A percentile compares a stretch with the other conserved stretches of the same genome.
phyloP scores from a whole-genome alignment of 2,113 vertebrate genomes.

The Columbina picui region DNA sequence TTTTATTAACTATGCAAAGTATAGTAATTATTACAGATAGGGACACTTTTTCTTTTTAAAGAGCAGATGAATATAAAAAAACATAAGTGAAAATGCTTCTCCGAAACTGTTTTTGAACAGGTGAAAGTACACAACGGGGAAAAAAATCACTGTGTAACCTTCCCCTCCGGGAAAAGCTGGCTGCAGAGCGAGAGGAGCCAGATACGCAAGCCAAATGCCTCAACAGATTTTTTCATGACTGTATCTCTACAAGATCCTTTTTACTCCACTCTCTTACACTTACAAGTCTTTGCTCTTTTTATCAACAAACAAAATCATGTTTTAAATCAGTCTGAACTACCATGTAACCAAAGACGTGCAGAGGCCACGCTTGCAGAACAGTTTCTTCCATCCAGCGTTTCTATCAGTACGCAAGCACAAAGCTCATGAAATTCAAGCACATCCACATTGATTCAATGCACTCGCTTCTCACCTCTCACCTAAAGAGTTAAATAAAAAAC shows the following conservation, averaged over 20 bases:
- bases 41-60: not conserved
- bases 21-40: constrained; percentile 2
- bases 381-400: not conserved
- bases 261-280: not conserved
- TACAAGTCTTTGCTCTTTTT: not conserved
- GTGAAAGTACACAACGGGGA: not conserved
- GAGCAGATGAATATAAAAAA: not conserved
- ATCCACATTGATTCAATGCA: not conserved
- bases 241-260: not conserved
- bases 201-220: not conserved
- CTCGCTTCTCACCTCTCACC: not conserved
- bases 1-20: constrained; percentile 37
- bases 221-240: not conserved
- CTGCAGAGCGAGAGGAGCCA: not conserved
- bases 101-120: not conserved
- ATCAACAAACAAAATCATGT: not conserved
- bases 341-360: accelerated
- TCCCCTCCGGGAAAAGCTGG: not conserved
- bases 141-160: not conserved
- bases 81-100: not conserved
- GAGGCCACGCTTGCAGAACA: not conserved
- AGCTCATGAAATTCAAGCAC: not conserved
- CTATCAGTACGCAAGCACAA: not conserved
- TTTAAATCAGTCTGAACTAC: not conserved
- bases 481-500: not conserved